Evolutionary conservation across 2,113 vertebrate genomes (phyloP), one percentile per base, ranked within the genome.

Genomic region (Seriola rivoliana): DNA sequence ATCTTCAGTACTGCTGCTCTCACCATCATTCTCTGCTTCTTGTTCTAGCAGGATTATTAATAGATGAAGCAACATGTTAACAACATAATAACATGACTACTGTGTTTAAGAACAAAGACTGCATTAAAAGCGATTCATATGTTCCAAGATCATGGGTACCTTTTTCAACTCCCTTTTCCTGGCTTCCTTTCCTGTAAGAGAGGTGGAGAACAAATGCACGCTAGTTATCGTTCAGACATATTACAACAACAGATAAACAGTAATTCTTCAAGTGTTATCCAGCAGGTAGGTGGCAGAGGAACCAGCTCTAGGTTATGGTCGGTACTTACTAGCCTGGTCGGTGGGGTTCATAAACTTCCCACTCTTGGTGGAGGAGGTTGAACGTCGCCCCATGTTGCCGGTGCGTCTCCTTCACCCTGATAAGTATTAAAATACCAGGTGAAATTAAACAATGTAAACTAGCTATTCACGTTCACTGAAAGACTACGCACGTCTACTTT

Each of bases 321-420:
- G 8, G 66, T 62, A 99, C 98, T 97, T 94, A 99, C 98, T 95
- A 85, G 98, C 98, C 93, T 99, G 98, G 90, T 99, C 98, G 0
- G 98, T 99, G 93, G 98, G 98, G 78, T 99, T 99, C 98, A 99
- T 99, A 69, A 99, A 99, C 87, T 99, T 99, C 91, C 98, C 98
- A 96, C 98, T 99, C 96, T 99, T 99, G 95, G 98, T 99, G 97
- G 98, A 99, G 68, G 98, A 99, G 34, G 98, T 99, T 6, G 98
- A 99, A 90, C 98, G 96, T 70, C 98, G 95, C 82, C 98, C 98
- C 98, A 99, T 99, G 82, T 91, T 97, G 94, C 46, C 74, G 52
- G 55, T 71, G n/a, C 2, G 11, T 89, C 69, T 82, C 58, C 34
- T 93, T 92, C 82, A 92, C 86, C 86, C 85, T 88, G 72, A 0